Base-by-base conservation (phyloP, 2,888 invertebrate genomes). In the Synanthedon formicaeformis region DNA sequence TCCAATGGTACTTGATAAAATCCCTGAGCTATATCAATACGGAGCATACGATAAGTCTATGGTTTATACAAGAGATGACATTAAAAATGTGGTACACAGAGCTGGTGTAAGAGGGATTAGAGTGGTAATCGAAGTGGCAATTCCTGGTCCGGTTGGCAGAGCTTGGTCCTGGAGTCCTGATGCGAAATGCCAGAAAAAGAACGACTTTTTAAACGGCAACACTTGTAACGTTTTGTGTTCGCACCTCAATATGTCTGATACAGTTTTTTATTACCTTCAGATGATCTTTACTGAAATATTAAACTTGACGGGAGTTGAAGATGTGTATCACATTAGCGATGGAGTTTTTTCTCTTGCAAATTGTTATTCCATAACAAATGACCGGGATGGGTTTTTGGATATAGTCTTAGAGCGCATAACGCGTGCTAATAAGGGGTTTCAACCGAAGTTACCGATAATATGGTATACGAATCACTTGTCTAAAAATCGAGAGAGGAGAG, bases 81-180 rank as follows among this genome's bases (percentile, higher is more conserved):
- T 94, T 11, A 88, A 84, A 56, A 91, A 92, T 16, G 75, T 97
- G 13, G 92, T 94, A 0, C 91, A 91, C 55, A 94, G 92, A 75
- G 95, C 95, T 2, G 87, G 90, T 55, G 69, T 93, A 4, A 87
- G 95, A 54, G 97, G 97, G 0, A 92, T 97, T 51, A 89, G 96
- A 61, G 91, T 96, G 4, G 75, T 97, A 49, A 91, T 96, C 0
- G 97, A 97, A 81, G 92, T 96, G 51, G 95, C 96, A 68, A 92
- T 93, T 0, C 96, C 97, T 1, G 95, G 95, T 0, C 95, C 96
- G 61, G 93, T 93, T 0, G 94, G 94, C 0, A 92, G 93, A 63
- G 92, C 95, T 0, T 95, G 94, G 94, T 92, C 93, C 54, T 94
- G 93, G 94, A 91, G 91, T 34, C 85, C 90, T 1, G 89, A 91